Evolutionary conservation across 1,140 invertebrate species (phyloP).

Genomic region (Bombus sylvicola): DNA sequence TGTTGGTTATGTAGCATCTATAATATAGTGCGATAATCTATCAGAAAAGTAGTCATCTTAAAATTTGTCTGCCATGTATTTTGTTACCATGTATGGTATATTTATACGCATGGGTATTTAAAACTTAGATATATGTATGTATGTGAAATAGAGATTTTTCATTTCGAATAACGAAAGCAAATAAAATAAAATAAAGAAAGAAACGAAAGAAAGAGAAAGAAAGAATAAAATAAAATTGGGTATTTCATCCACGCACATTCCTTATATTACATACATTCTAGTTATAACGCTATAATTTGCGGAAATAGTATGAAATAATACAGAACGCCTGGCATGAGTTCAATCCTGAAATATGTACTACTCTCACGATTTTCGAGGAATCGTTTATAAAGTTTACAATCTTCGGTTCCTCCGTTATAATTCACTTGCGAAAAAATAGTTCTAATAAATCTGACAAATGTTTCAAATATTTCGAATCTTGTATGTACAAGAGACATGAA

Average conservation of each 20-base stretch:
- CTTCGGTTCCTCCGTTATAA: background rate
- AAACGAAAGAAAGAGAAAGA: background rate
- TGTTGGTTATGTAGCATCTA: too few relatives aligned
- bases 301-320: background rate
- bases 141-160: too few relatives aligned
- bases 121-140: too few relatives aligned
- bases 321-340: background rate
- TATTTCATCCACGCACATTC: background rate
- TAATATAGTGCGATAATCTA: too few relatives aligned
- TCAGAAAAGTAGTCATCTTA: too few relatives aligned
- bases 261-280: background rate
- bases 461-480: background rate
- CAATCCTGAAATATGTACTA: constrained; percentile 1
- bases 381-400: background rate
- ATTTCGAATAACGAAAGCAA: background rate
- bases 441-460: background rate
- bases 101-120: too few relatives aligned
- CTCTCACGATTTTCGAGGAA: background rate
- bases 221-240: background rate
- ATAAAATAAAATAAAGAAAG: background rate
- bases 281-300: background rate
- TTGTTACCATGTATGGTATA: too few relatives aligned
- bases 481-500: background rate
- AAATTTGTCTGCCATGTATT: too few relatives aligned
- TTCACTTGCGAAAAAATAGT: background rate